Conservation (phyloP, 23 tunicate genomes). For the Ascidia mentula region DNA sequence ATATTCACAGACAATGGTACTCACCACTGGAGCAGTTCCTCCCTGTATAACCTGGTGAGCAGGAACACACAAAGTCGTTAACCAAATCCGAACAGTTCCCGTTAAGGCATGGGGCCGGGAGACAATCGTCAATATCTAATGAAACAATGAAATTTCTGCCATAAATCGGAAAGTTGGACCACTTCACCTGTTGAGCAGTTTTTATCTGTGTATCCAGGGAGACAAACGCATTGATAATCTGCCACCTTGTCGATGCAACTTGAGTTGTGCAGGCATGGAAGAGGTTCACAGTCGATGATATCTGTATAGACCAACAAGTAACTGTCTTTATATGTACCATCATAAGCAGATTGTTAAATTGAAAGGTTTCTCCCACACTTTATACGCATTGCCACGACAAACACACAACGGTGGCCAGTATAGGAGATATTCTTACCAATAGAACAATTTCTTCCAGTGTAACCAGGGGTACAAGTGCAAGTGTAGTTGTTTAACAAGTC, state of each 20-base stretch:
- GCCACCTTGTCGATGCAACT: background rate
- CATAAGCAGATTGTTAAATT: too few relatives aligned
- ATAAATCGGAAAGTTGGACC: too few relatives aligned
- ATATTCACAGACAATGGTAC: too few relatives aligned
- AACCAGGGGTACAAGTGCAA: conserved; percentile 18
- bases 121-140: background rate
- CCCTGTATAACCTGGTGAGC: background rate
- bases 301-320: background rate
- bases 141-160: too few relatives aligned
- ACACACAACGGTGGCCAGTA: background rate
- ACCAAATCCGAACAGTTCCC: background rate
- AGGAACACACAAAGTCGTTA: background rate
- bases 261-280: background rate
- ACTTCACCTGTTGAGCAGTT: background rate
- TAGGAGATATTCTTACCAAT: background rate
- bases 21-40: background rate
- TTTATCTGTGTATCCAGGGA: background rate
- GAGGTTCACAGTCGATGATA: background rate
- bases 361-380: background rate
- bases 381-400: too few relatives aligned
- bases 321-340: background rate
- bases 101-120: background rate
- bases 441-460: conserved; percentile 7
- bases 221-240: conserved; percentile 3
- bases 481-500: background rate